Conservation (phyloP, 2,113 vertebrate species). For the Prochilodus magdalenae region DNA sequence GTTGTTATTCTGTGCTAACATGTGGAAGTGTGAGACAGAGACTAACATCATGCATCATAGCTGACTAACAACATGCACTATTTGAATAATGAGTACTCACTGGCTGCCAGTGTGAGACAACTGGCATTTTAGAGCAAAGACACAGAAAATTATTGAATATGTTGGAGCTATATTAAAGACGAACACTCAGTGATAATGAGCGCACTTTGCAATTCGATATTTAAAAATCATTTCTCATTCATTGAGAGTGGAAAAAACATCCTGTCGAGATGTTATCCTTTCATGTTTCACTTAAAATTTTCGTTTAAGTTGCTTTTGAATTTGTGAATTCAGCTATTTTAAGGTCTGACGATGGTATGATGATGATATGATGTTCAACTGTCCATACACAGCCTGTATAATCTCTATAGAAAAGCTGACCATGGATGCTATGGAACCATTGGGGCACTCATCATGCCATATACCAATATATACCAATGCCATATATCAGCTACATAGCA, state of each 20-base stretch:
- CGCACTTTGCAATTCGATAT: neutral
- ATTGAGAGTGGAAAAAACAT: too few species aligned
- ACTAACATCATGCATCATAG: neutral
- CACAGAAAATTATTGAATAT: constrained; percentile 23
- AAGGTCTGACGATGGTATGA: neutral
- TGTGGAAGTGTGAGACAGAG: neutral
- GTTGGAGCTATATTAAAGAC: constrained; percentile 21
- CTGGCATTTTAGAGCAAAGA: constrained; percentile 4
- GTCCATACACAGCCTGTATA: neutral
- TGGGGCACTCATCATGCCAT: neutral
- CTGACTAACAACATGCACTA: constrained; percentile 33
- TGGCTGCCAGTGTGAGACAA: constrained; percentile 17
- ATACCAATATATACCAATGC: neutral
- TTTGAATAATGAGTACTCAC: constrained; percentile 32
- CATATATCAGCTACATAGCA: too few species aligned
- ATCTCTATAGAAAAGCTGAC: neutral
- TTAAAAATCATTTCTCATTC: too few species aligned
- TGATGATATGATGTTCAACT: neutral
- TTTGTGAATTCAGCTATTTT: neutral
- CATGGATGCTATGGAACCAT: accelerated
- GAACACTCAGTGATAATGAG: neutral
- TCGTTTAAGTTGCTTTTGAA: too few species aligned
- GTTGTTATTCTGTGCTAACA: neutral
- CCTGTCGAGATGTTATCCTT: too few species aligned
- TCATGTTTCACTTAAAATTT: too few species aligned